phyloP scores from a whole-genome alignment of 2,113 vertebrate species.

The Brienomyrus brachyistius region DNA sequence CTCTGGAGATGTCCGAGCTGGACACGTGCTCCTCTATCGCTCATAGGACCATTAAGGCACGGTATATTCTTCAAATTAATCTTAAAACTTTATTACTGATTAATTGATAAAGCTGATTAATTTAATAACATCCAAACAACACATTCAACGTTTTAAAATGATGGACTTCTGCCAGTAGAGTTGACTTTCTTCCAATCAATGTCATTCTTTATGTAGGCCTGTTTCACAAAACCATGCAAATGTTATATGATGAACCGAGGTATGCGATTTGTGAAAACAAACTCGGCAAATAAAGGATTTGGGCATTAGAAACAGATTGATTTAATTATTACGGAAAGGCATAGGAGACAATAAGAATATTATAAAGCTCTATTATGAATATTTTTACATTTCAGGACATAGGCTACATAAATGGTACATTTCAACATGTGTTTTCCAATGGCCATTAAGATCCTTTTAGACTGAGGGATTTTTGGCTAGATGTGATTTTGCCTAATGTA shows the following conservation, averaged over 20 bases:
- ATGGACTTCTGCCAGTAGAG: neutral
- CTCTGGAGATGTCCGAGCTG: neutral
- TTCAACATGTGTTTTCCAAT: neutral
- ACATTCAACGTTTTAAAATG: neutral
- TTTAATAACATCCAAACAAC: neutral
- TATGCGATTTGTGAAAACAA: neutral
- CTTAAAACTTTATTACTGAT: neutral
- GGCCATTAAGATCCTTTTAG: neutral
- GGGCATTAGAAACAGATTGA: neutral
- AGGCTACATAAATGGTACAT: neutral
- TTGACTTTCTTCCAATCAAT: neutral
- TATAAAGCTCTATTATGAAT: neutral
- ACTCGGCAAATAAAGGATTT: neutral
- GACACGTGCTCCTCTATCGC: neutral
- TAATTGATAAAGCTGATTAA: neutral
- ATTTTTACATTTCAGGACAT: neutral
- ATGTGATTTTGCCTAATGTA: neutral
- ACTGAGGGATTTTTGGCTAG: neutral
- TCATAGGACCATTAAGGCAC: neutral
- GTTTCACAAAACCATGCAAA: neutral
- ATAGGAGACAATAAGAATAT: neutral
- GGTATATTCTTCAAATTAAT: neutral
- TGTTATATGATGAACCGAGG: neutral
- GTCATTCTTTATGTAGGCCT: neutral
- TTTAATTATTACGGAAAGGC: neutral